Conservation (phyloP, 2,888 invertebrate genomes). For the Ecliptopera silaceata region DNA sequence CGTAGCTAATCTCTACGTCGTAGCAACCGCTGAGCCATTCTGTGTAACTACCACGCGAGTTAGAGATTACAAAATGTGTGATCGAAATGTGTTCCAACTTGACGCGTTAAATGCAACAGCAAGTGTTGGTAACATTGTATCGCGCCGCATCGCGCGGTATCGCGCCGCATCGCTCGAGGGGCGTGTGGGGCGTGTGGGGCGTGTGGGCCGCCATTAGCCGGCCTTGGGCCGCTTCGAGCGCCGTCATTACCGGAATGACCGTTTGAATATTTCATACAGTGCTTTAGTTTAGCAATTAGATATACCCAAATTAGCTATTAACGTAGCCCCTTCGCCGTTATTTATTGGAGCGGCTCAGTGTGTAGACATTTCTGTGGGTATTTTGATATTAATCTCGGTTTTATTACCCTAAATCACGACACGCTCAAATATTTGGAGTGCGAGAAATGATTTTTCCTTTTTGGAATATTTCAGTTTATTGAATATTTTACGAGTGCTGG, state of each 20-base stretch:
- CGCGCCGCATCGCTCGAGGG: background rate
- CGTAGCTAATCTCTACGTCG: conserved; percentile 15
- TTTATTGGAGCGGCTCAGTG: conserved; percentile 31
- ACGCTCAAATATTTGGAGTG: conserved; percentile 24
- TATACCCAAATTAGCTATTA: conserved; percentile 38
- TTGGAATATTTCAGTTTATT: conserved; percentile 8
- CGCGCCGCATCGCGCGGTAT: background rate
- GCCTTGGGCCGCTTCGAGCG: conserved; percentile 12
- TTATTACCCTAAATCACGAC: conserved; percentile 37
- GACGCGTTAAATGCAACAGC: conserved; percentile 11
- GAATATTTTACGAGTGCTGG: background rate
- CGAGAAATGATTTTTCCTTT: conserved; percentile 17
- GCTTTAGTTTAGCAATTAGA: conserved; percentile 40
- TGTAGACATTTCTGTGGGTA: conserved; percentile 36
- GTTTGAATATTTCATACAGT: conserved; percentile 38
- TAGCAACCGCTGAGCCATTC: conserved; percentile 18
- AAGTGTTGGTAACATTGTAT: conserved; percentile 11
- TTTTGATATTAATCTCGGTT: conserved; percentile 39
- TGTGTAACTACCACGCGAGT: background rate
- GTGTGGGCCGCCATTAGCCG: conserved; percentile 9
- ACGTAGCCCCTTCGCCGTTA: conserved; percentile 34
- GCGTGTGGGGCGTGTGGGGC: conserved; percentile 5
- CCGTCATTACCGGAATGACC: conserved; percentile 33
- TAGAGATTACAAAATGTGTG: conserved; percentile 2
- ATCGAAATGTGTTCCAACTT: conserved; percentile 5